Evolutionary conservation across 1,140 invertebrate species (phyloP).

Genomic region (Dysdera silvatica): DNA sequence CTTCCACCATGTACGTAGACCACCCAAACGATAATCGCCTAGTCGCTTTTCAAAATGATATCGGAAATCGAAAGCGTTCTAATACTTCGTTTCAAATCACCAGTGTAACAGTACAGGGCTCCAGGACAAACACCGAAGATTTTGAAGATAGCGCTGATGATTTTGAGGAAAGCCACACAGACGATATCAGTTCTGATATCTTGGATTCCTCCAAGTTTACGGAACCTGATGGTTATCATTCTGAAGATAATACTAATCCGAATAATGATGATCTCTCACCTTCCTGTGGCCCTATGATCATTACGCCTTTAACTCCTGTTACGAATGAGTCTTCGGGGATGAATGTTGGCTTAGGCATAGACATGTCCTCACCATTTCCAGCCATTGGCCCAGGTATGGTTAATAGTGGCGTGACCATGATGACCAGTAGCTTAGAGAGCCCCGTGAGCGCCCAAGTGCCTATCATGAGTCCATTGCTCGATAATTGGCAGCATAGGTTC

Average conservation of each 20-base stretch:
- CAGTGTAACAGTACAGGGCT: conserved; percentile 19
- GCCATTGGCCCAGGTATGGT: conserved; percentile 13
- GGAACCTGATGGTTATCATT: conserved; percentile 15
- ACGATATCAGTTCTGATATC: conserved; percentile 56
- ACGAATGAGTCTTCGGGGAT: conserved; percentile 3
- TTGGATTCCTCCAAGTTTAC: conserved; percentile 19
- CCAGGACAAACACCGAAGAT: conserved; percentile 7
- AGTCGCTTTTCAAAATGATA: not conserved
- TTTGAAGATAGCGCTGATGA: conserved; percentile 23
- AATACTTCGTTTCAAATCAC: conserved; percentile 26
- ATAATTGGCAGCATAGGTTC: conserved; percentile 54
- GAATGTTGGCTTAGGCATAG: conserved; percentile 15
- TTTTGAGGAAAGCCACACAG: conserved; percentile 60
- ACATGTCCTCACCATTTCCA: conserved; percentile 12
- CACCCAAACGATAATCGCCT: conserved; percentile 2
- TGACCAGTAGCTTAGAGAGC: conserved; percentile 24
- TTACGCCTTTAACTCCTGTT: conserved; percentile 7
- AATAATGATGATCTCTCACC: conserved; percentile 8
- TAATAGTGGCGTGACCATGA: conserved; percentile 22
- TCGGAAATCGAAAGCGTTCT: conserved; percentile 5
- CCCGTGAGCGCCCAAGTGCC: conserved; percentile 26
- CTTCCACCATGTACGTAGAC: conserved; percentile 23
- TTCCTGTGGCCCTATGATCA: conserved; percentile 13
- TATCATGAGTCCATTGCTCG: conserved; percentile 20
- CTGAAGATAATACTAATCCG: conserved; percentile 13